These are phyloP conservation scores for Knipowitschia caucasica DNA, from an alignment of 2,797 vertebrate genomes.

Conservation along the genomic window DNA sequence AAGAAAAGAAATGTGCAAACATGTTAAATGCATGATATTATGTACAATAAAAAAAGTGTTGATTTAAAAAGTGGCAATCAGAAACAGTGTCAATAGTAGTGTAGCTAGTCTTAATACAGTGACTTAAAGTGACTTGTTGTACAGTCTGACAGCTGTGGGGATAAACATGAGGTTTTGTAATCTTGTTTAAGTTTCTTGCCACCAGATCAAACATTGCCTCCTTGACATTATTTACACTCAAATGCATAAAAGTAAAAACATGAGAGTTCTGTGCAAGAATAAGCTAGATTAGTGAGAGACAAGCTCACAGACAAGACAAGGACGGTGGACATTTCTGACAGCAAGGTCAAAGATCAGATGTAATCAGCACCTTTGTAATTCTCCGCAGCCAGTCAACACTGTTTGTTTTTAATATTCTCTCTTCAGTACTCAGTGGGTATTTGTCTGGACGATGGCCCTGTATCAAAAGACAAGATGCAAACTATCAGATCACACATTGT, in stretches of 20 bases:
- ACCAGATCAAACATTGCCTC: too few relatives aligned
- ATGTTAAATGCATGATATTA: too few relatives aligned
- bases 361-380: constrained; percentile 77
- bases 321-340: constrained; percentile 59
- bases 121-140: too few relatives aligned
- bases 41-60: too few relatives aligned
- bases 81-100: too few relatives aligned
- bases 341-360: constrained; percentile 75
- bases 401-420: constrained; percentile 82
- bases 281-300: constrained; percentile 5
- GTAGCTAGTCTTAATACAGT: too few relatives aligned
- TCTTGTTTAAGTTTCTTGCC: too few relatives aligned
- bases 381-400: constrained; percentile 75
- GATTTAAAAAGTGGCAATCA: too few relatives aligned
- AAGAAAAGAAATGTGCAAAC: too few relatives aligned
- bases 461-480: constrained; percentile 51
- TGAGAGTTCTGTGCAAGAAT: constrained; percentile 16
- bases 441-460: constrained; percentile 19
- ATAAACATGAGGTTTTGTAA: too few relatives aligned
- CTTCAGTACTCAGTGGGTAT: constrained; percentile 25
- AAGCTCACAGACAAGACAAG: constrained; percentile 30
- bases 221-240: background rate
- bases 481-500: constrained; percentile 62
- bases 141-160: too few relatives aligned
- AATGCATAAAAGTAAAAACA: background rate